Conservation (phyloP, 2,888 invertebrate genomes). For the Xanthia icteritia region DNA sequence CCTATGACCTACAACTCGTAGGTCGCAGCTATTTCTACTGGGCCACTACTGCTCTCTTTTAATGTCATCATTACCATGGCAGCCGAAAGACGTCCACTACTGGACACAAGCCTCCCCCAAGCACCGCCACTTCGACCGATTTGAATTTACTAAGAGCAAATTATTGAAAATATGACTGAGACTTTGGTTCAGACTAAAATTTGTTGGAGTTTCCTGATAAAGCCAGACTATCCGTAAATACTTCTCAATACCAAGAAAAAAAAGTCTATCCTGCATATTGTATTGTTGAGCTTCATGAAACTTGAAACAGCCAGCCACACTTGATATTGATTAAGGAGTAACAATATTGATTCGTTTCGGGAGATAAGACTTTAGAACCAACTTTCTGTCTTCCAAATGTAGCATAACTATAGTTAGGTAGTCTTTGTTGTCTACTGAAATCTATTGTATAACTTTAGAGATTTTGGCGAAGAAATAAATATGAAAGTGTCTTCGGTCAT, state of each 20-base stretch:
- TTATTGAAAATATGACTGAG: neutral
- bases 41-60: too few species aligned
- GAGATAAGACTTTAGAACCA: neutral
- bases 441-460: conserved; percentile 31
- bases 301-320: neutral
- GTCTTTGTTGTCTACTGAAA: conserved; percentile 8
- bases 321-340: neutral
- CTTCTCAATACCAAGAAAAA: too few species aligned
- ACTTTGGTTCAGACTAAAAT: neutral
- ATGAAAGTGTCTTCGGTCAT: conserved; percentile 31
- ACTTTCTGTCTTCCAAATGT: neutral
- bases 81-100: too few species aligned
- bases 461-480: conserved; percentile 25
- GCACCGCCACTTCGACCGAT: too few species aligned
- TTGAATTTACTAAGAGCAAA: too few species aligned
- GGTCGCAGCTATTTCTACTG: too few species aligned
- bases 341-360: neutral
- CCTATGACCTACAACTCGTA: too few species aligned
- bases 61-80: too few species aligned
- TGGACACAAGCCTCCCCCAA: too few species aligned
- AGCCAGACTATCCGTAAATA: neutral
- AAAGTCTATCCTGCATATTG: too few species aligned
- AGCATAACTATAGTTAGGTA: neutral
- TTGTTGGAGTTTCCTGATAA: neutral
- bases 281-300: neutral